These are phyloP conservation scores for Argyresthia goedartella DNA, from an alignment of 2,888 invertebrate genomes.

Conservation along the genomic window DNA sequence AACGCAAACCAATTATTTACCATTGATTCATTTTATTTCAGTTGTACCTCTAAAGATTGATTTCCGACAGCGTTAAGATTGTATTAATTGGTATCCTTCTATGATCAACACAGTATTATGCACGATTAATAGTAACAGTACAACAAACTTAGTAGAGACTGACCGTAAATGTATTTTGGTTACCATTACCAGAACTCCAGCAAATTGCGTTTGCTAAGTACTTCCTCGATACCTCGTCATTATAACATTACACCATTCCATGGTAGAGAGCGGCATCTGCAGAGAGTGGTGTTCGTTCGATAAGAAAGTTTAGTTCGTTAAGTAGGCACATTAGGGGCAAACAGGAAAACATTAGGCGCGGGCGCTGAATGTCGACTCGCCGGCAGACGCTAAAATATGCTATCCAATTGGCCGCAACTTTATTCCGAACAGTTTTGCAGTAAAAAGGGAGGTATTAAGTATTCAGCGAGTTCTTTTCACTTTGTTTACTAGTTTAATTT, in stretches of 20 bases:
- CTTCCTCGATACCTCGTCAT: not conserved
- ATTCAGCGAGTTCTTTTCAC: not conserved
- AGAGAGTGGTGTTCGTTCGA: constrained; percentile 43
- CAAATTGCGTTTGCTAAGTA: not conserved
- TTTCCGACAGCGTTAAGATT: too few relatives aligned
- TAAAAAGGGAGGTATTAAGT: not conserved
- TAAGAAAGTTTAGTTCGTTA: constrained; percentile 66
- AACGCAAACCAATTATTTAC: too few relatives aligned
- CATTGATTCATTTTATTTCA: too few relatives aligned
- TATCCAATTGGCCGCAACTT: constrained; percentile 53
- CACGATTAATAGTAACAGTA: too few relatives aligned
- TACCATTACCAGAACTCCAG: not conserved
- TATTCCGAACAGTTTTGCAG: constrained; percentile 18
- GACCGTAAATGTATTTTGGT: not conserved
- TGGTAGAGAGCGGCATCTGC: not conserved
- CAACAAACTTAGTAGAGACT: too few relatives aligned
- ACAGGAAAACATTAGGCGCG: constrained; percentile 62
- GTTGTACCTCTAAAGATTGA: too few relatives aligned
- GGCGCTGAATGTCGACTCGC: constrained; percentile 47
- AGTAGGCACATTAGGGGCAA: constrained; percentile 61
- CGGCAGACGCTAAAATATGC: constrained; percentile 63
- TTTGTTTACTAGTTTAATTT: not conserved
- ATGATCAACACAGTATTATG: too few relatives aligned
- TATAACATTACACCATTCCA: not conserved
- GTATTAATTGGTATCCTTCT: too few relatives aligned